Evolutionary conservation across 2,888 invertebrate species (phyloP).

Genomic region (Oscheius sp.): DNA sequence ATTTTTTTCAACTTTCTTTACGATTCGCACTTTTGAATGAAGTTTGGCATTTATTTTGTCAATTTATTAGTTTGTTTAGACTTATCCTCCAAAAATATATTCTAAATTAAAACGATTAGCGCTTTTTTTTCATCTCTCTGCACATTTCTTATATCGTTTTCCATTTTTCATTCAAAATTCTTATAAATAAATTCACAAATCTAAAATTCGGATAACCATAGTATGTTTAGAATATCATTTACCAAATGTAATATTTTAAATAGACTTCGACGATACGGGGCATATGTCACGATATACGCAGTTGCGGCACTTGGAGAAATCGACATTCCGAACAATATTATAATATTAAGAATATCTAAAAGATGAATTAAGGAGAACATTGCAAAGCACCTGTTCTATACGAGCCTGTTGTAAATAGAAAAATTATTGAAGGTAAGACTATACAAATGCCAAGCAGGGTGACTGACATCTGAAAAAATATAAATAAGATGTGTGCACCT

Average conservation of each 20-base stretch:
- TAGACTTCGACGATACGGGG: background rate
- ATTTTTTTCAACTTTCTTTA: too few relatives aligned
- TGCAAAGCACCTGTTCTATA: background rate
- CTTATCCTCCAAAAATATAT: too few relatives aligned
- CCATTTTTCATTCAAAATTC: too few relatives aligned
- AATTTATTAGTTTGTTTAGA: too few relatives aligned
- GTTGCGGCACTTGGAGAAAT: background rate
- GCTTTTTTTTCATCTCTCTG: too few relatives aligned
- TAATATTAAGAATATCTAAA: constrained; percentile 3
- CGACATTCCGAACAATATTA: background rate
- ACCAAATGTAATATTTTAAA: background rate
- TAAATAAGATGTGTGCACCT: background rate
- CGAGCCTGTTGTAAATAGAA: background rate
- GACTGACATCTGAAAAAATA: background rate
- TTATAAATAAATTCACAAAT: too few relatives aligned
- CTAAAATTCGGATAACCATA: too few relatives aligned
- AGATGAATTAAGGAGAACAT: background rate
- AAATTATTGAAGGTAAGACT: background rate
- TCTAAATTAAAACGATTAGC: too few relatives aligned
- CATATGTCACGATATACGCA: background rate
- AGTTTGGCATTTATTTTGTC: too few relatives aligned
- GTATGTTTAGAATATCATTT: background rate
- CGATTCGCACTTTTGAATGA: too few relatives aligned
- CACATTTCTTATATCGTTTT: too few relatives aligned
- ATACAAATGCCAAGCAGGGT: background rate